These are phyloP conservation scores for Pseudochromis fuscus DNA, from an alignment of 2,797 vertebrate genomes.

Conservation along the genomic window DNA sequence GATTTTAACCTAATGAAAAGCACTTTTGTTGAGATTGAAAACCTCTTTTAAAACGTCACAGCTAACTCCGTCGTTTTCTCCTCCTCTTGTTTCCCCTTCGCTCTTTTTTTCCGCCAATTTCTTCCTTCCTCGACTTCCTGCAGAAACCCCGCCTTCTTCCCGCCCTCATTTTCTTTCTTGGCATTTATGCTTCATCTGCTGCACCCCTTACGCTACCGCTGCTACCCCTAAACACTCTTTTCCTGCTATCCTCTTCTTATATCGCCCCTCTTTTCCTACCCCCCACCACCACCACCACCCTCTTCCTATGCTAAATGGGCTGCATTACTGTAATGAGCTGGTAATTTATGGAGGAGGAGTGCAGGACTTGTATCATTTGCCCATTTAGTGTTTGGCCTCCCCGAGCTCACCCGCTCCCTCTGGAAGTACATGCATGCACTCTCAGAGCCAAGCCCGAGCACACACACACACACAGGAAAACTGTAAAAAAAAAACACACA, in stretches of 20 bases:
- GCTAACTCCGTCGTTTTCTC: constrained; percentile 28
- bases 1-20: constrained; percentile 82
- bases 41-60: constrained; percentile 73
- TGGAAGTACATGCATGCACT: constrained; percentile 44
- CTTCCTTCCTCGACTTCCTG: constrained; percentile 34
- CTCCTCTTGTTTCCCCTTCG: not conserved
- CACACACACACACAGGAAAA: constrained; percentile 15
- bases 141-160: not conserved
- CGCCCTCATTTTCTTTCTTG: constrained; percentile 36
- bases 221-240: constrained; percentile 14
- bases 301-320: constrained; percentile 68
- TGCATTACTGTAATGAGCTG: constrained; percentile 82
- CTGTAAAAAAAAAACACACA: constrained; percentile 8
- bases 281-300: not conserved
- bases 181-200: constrained; percentile 50
- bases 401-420: constrained; percentile 37
- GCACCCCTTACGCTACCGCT: constrained; percentile 14
- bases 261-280: constrained; percentile 6
- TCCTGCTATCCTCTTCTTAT: constrained; percentile 31
- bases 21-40: constrained; percentile 75
- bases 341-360: constrained; percentile 81
- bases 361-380: constrained; percentile 76
- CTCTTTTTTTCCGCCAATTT: no score
- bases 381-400: constrained; percentile 70
- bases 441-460: constrained; percentile 38